These are phyloP conservation scores for Mandrillus leucophaeus DNA, from an alignment of 2,113 vertebrate species.

Conservation along the genomic window DNA sequence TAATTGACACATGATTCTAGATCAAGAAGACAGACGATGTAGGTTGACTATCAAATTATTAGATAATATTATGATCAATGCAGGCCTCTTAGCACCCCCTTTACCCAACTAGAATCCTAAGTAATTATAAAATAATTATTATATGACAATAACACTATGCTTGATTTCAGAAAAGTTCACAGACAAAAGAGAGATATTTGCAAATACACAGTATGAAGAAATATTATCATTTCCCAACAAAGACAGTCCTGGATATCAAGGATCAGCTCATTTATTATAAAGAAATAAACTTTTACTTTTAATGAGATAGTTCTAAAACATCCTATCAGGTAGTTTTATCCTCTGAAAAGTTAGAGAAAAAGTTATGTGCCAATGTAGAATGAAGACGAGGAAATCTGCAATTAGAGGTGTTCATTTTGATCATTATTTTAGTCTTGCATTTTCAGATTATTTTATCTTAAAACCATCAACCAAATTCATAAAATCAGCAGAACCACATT, in stretches of 20 bases:
- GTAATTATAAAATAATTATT: not conserved
- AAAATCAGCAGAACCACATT: not conserved
- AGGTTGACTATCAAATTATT: not conserved
- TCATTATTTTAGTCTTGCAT: not conserved
- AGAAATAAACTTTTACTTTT: not conserved
- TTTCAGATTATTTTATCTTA: constrained; percentile 15
- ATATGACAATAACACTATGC: not conserved
- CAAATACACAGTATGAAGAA: not conserved
- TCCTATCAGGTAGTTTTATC: not conserved
- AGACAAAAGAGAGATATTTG: not conserved
- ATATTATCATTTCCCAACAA: not conserved
- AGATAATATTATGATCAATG: not conserved
- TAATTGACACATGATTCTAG: not conserved
- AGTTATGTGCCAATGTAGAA: not conserved
- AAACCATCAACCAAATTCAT: constrained; percentile 10
- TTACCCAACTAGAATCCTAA: not conserved
- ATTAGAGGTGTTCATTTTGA: not conserved
- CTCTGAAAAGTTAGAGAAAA: not conserved
- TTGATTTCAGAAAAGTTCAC: constrained; percentile 1
- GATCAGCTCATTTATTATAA: constrained; percentile 10
- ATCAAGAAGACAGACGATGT: not conserved
- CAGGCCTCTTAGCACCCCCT: not conserved
- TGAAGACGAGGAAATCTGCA: not conserved
- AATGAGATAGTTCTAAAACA: not conserved
- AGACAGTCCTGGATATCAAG: not conserved